Base-by-base conservation (phyloP, 2,888 invertebrate genomes). In the Latheticus oryzae region DNA sequence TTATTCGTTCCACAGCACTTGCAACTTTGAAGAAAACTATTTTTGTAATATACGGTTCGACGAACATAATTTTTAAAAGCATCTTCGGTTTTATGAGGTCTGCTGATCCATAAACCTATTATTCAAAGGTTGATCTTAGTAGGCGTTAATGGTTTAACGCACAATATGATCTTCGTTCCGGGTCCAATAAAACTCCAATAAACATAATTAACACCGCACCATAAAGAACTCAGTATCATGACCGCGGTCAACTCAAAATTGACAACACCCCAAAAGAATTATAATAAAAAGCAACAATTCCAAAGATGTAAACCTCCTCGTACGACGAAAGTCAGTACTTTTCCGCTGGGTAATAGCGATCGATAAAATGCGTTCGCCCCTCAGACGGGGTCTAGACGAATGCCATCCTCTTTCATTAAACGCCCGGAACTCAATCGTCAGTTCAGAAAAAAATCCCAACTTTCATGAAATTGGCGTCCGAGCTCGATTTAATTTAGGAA, bases 361-460 rank as follows among this genome's bases (percentile, higher is more conserved):
- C 50, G 38, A 50, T 50, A 50, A 50, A 50, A 50, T 50, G 50
- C 50, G 50, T 50, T 50, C 50, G 50, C 50, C 50, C 47, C 50
- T 50, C 52, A 52, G 52, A 52, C 52, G 24, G 19, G 42, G 42
- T 52, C 52, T 52, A 52, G 52, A 52, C 52, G 52, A 23, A 17
- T 28, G 19, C 50, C 24, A 21, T n/a, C n/a, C n/a, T n/a, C n/a
- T n/a, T n/a, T n/a, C n/a, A n/a, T n/a, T n/a, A n/a, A n/a, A n/a
- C n/a, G n/a, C 47, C 33, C 38, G 38, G 23, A 21, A 23, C 38
- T 38, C 38, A 0, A 3, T n/a, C 11, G 23, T n/a, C n/a, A n/a
- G n/a, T n/a, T n/a, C n/a, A n/a, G n/a, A n/a, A n/a, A n/a, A n/a
- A n/a, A n/a, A n/a, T n/a, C n/a, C n/a, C n/a, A n/a, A n/a, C n/a